Base-by-base conservation (phyloP, 2,888 invertebrate genomes). In the Erynnis tages region DNA sequence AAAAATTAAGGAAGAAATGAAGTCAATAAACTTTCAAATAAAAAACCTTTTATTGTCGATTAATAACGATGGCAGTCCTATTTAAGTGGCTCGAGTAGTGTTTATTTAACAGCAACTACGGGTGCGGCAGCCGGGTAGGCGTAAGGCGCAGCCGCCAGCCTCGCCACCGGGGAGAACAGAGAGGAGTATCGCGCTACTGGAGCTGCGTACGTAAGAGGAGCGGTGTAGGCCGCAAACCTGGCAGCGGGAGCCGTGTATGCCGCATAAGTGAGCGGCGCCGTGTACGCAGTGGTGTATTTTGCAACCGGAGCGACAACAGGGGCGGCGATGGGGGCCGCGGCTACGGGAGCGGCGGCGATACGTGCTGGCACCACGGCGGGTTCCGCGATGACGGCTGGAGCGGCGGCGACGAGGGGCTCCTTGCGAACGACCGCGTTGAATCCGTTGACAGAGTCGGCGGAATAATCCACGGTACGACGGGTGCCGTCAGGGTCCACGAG, bases 361-460 rank as follows among this genome's bases (percentile, higher is more conserved):
- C 70, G 67, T 17, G 76, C 73, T 1, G 78, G 67, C 0, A 71
- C 66, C 1, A 68, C 65, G 11, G 67, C 68, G 2, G 67, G 66
- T 37, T 65, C 67, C 27, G 71, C 69, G 7, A 67, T 61, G 1
- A 69, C 69, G 4, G 67, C 69, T 1, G 73, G 71, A 0, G 71
- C 69, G 13, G 74, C 72, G 5, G 77, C 79, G 0, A 79, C 76
- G 21, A 77, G 61, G 0, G 72, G 77, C 30, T 74, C 75, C 29
- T 87, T 82, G 44, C 81, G 78, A 8, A 86, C 85, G 0, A 82
- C 76, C 2, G 85, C 85, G 56, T 80, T 82, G 65, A 85, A 86
- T 7, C 86, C 86, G 53, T 81, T 82, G 27, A 82, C 66, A 4
- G 82, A 64, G 56, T 85, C 83, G 17, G 85, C 84, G 2, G 73